Evolutionary conservation across 2,888 invertebrate genomes (phyloP), one percentile per base, ranked within the genome.

Genomic region (Parochlus steinenii): DNA sequence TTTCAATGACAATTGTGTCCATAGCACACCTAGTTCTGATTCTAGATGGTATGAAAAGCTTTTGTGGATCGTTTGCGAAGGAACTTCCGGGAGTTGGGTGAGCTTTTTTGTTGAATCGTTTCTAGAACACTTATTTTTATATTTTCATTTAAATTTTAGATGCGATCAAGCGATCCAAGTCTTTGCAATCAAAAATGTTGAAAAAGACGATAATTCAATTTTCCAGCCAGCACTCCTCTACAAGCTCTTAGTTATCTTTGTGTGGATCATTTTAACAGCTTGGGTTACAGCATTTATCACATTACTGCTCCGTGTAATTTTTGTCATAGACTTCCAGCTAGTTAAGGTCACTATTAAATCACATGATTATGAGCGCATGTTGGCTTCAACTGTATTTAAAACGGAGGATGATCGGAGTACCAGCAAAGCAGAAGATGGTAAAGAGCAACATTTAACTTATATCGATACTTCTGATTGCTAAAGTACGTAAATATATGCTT

Each of bases 1-100:
- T 47, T 15, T 38, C 53, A 25, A 55, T 56, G 55, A 43, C 50
- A 12, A 17, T 29, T 11, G 6, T 30, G 4, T 36, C 30, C 1
- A 36, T 36, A 5, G 18, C 12, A 6, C 16, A 36, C 24, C 15
- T 36, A 6, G 11, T 22, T 6, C 18, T 16, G 15, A 24, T 36
- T 11, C 6, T 17, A 14, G 12, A 14, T 11, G 36, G 36, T 6
- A 16, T 36, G 15, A 12, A 12, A 7, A 30, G 16, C 12, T 23
- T 30, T 7, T 36, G 36, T 15, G 18, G 17, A 16, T 12, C 16
- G 8, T 36, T 36, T 17, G 8, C 3, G 3, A 12, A 18, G 6
- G 5, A 29, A 8, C 6, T 18, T 6, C 30, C 29, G 3, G 25
- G 17, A 5, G 12, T 36, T 12, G 17, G 7, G 10, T 36, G 36